phyloP scores from a whole-genome alignment of 2,888 invertebrate species.

The Drosophila greeni region DNA sequence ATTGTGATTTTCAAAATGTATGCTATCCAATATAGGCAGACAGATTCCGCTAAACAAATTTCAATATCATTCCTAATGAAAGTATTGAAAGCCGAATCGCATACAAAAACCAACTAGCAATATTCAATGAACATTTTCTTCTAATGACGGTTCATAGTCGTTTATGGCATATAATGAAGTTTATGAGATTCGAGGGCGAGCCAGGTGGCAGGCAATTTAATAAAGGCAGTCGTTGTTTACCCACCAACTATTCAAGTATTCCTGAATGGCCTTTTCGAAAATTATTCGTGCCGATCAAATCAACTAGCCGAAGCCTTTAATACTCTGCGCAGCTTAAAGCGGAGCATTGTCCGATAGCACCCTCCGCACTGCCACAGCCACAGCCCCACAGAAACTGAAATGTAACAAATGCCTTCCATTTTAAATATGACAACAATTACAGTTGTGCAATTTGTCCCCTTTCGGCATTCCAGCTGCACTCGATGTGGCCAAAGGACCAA shows the following conservation, averaged over 20 bases:
- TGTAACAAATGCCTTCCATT: slow-evolving; percentile 70
- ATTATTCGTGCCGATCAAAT: not conserved
- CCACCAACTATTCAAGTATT: not conserved
- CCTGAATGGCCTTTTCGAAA: not conserved
- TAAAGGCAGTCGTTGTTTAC: slow-evolving; percentile 13
- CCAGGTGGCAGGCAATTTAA: slow-evolving; percentile 4
- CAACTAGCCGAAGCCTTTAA: slow-evolving; percentile 12
- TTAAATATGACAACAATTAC: slow-evolving; percentile 74
- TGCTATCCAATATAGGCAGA: slow-evolving; percentile 14
- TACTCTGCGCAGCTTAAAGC: slow-evolving; percentile 6
- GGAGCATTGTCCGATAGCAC: slow-evolving; percentile 5
- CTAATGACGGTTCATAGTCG: slow-evolving; percentile 1
- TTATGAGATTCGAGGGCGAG: slow-evolving; percentile 10
- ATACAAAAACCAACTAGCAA: slow-evolving; percentile 26
- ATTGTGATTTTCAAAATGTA: slow-evolving; percentile 16
- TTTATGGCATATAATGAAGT: slow-evolving; percentile 19
- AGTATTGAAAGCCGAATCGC: slow-evolving; percentile 15
- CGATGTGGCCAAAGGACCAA: slow-evolving; percentile 54
- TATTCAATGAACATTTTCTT: slow-evolving; percentile 11
- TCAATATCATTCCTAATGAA: slow-evolving; percentile 44
- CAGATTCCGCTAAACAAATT: slow-evolving; percentile 24
- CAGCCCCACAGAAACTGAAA: slow-evolving; percentile 29
- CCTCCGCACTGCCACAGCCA: not conserved
- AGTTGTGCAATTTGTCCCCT: slow-evolving; percentile 72
- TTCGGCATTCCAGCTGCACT: slow-evolving; percentile 62